A percentile compares a stretch with the other conserved stretches of the same genome.
These are phyloP conservation scores for Candidula unifasciata DNA, from an alignment of 2,888 invertebrate genomes.

Conservation along the genomic window DNA sequence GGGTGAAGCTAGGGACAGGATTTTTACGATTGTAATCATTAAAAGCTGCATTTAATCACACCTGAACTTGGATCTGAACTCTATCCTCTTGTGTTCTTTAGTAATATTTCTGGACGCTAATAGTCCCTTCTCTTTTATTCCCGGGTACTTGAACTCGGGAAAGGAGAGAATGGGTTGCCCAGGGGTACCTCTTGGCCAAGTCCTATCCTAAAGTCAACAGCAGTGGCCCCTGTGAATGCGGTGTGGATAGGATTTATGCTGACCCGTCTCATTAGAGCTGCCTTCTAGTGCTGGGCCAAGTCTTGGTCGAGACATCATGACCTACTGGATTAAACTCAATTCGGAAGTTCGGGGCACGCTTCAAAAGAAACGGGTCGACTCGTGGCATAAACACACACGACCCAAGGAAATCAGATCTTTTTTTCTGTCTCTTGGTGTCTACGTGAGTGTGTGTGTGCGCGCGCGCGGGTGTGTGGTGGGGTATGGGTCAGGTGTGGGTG, in stretches of 20 bases:
- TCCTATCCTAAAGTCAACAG: conserved; percentile 36
- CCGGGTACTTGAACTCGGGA: background rate
- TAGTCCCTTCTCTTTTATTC: conserved; percentile 23
- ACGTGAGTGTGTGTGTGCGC: too few relatives aligned
- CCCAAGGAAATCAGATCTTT: conserved; percentile 14
- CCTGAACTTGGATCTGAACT: conserved; percentile 23
- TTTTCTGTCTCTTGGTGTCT: background rate
- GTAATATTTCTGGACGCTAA: conserved; percentile 15
- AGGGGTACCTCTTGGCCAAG: conserved; percentile 17
- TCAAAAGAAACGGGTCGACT: background rate
- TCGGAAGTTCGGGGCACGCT: background rate
- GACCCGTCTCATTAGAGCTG: conserved; percentile 21
- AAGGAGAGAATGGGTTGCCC: conserved; percentile 2
- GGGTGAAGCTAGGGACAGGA: conserved; percentile 16
- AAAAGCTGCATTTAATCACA: conserved; percentile 39
- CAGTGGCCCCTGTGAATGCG: background rate
- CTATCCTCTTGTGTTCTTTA: conserved; percentile 14
- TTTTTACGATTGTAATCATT: conserved; percentile 40
- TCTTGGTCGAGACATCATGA: conserved; percentile 2
- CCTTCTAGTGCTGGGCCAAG: conserved; percentile 9
- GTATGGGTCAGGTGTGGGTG: background rate
- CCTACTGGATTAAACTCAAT: conserved; percentile 21
- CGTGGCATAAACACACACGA: background rate
- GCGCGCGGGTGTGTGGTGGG: too few relatives aligned
- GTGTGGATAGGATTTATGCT: conserved; percentile 5